Base-by-base conservation (phyloP, 1,140 invertebrate genomes). In the Phymorhynchus buccinoides region DNA sequence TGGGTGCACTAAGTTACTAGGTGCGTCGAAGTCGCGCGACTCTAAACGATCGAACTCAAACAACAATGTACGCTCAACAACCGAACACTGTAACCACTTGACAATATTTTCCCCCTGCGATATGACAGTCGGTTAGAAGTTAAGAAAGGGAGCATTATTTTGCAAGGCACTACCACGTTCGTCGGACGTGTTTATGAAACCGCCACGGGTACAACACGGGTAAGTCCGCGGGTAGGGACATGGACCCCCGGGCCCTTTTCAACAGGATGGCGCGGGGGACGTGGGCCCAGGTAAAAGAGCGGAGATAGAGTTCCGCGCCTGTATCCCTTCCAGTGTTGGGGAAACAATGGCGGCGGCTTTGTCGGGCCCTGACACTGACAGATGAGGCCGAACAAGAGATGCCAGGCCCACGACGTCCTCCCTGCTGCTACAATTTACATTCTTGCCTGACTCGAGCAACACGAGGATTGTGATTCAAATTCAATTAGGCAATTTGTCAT, bases 381-480 rank as follows among this genome's bases (percentile, higher is more conserved):
- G 84, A 75, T 79, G 16, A 62, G 32, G n/a, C 27, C 30, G 30
- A 78, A 56, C 68, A 37, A 16, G 42, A 32, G 62, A 84, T 39
- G 78, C 73, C 30, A 3, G 12, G 37, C 3, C 35, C 44, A 4
- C n/a, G n/a, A 35, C 35, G 6, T 35, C 9, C 30, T 18, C 30
- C 68, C 68, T 71, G 30, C 68, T 37, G 73, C 35, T 66, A 80
- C 41, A 85, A 48, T 62, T 77, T 80, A 56, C 75, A 44, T 79
- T 77, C 52, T 79, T 75, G n/a, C 56, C 62, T 80, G 44, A 44
- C 75, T 84, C 71, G 84, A 68, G 77, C 78, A 35, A 35, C 22
- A 56, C 27, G 78, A 80, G n/a, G 35, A 80, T 80, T 80, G 44
- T 80, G 52, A 80, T 80, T 80, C 78, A 80, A 56, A 80, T 80